Percentiles rank a stretch among this genome's conserved stretches.
phyloP scores from a whole-genome alignment of 2,113 vertebrate species.

The Cinclus cinclus region DNA sequence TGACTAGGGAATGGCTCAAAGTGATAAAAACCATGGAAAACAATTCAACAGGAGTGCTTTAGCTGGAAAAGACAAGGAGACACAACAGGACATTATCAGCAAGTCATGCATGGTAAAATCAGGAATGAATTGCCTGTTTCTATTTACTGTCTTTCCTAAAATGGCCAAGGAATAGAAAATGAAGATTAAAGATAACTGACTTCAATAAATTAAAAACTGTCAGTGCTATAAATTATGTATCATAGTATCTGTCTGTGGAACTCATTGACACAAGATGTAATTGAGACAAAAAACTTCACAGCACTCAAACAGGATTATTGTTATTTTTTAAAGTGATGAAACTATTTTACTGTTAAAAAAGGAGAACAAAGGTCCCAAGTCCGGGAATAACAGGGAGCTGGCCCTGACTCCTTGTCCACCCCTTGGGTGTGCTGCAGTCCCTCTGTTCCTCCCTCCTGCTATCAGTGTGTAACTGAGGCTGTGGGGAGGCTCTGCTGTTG shows the following conservation, averaged over 20 bases:
- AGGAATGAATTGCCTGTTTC: background rate
- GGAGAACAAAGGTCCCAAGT: background rate
- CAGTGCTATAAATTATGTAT: background rate
- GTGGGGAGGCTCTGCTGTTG: background rate
- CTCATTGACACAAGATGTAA: background rate
- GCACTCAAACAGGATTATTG: background rate
- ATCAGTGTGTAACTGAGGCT: rapidly evolving
- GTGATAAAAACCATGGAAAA: background rate
- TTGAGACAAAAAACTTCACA: background rate
- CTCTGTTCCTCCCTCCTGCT: background rate
- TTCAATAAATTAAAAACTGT: background rate
- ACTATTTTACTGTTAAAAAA: background rate
- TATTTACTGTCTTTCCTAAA: background rate
- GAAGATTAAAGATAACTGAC: background rate
- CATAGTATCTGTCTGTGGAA: background rate
- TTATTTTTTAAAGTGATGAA: background rate
- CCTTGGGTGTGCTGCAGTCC: rapidly evolving
- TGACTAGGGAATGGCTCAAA: background rate
- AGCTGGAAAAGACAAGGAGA: background rate
- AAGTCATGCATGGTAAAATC: background rate
- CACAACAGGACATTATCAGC: background rate
- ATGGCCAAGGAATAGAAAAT: background rate
- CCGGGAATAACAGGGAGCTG: background rate
- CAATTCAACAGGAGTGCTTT: background rate
- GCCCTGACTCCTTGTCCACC: background rate